phyloP scores from a whole-genome alignment of 23 tunicate species.

The Trididemnum clinides region DNA sequence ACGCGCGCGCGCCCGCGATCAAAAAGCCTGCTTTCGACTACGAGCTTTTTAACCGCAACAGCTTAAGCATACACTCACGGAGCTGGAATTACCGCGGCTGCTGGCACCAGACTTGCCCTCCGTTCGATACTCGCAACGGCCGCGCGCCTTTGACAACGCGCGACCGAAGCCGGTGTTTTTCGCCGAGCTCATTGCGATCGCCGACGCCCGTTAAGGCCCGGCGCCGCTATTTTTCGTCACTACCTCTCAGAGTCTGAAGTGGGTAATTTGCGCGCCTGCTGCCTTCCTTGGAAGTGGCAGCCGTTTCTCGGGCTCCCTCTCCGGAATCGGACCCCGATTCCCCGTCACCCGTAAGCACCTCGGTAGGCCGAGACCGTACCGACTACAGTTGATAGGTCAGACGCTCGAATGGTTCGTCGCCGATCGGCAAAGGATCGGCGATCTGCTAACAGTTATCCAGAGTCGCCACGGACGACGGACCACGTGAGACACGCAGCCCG shows the following conservation, averaged over 20 bases:
- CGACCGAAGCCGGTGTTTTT: constrained; percentile 11
- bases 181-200: constrained; percentile 68
- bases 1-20: no score
- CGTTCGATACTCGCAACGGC: no score
- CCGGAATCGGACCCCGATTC: constrained; percentile 69
- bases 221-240: constrained; percentile 76
- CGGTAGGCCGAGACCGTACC: constrained; percentile 71
- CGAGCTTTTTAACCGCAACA: no score
- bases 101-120: no score
- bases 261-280: constrained; percentile 90
- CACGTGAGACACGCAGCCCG: not conserved
- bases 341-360: constrained; percentile 61
- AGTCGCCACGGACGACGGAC: constrained; percentile 43
- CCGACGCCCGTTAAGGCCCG: constrained; percentile 65
- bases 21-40: no score
- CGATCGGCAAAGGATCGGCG: constrained; percentile 34
- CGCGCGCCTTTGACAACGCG: no score
- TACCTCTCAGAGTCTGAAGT: constrained; percentile 84
- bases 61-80: no score
- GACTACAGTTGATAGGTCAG: constrained; percentile 53
- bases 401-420: constrained; percentile 51
- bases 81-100: no score
- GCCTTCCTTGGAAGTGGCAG: constrained; percentile 92
- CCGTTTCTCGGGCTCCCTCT: constrained; percentile 45
- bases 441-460: constrained; percentile 74